Percentiles rank a stretch among this genome's conserved stretches.
Evolutionary conservation across 1,140 invertebrate genomes (phyloP).

Genomic region (Calephelis nemesis): DNA sequence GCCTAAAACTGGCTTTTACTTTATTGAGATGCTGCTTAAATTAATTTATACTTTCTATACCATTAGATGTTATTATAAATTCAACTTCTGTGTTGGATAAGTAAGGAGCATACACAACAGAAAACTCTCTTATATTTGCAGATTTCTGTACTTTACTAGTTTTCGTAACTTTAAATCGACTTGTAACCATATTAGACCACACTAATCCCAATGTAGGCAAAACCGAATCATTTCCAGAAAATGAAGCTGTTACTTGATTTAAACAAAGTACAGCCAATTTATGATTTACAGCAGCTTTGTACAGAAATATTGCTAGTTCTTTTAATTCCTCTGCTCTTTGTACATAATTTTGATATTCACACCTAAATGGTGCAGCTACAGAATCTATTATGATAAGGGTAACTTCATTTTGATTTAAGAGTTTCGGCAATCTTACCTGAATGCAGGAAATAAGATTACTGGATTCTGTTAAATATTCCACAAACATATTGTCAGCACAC

Average conservation of each 20-base stretch:
- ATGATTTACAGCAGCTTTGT: slow-evolving; percentile 47
- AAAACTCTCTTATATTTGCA: slow-evolving; percentile 43
- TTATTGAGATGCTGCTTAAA: background rate
- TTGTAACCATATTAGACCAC: slow-evolving; percentile 67
- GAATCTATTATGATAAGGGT: slow-evolving; percentile 60
- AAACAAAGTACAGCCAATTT: slow-evolving; percentile 59
- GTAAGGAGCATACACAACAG: slow-evolving; percentile 49
- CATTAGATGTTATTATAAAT: slow-evolving; percentile 50
- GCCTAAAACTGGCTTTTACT: too few species aligned
- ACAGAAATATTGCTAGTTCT: slow-evolving; percentile 50
- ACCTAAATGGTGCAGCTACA: slow-evolving; percentile 61
- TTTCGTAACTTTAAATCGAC: slow-evolving; percentile 51
- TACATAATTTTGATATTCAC: slow-evolving; percentile 59
- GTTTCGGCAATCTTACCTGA: slow-evolving; percentile 50
- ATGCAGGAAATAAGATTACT: slow-evolving; percentile 56
- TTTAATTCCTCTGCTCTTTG: slow-evolving; percentile 64
- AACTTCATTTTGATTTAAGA: slow-evolving; percentile 44
- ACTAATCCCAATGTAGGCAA: slow-evolving; percentile 60
- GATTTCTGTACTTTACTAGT: slow-evolving; percentile 22
- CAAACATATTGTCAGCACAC: slow-evolving; percentile 54
- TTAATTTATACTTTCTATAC: slow-evolving; percentile 37
- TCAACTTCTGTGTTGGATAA: slow-evolving; percentile 38
- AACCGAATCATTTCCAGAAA: slow-evolving; percentile 44
- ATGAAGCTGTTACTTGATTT: slow-evolving; percentile 62
- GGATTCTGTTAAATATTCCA: slow-evolving; percentile 63